Evolutionary conservation across 2,113 vertebrate genomes (phyloP).

Genomic region (Polyodon spathula): DNA sequence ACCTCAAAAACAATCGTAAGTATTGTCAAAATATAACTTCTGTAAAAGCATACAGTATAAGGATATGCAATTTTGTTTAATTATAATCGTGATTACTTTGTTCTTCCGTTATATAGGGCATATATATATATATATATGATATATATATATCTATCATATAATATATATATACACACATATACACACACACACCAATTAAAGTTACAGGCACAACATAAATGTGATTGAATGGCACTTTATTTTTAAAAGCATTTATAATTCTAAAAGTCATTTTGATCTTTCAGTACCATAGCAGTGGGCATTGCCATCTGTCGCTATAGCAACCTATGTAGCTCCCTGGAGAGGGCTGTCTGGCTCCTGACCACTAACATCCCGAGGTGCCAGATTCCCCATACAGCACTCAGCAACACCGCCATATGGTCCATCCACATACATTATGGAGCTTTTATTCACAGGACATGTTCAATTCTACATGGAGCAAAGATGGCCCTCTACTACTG

Average conservation of each 20-base stretch:
- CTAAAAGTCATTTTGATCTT: slow-evolving; percentile 24
- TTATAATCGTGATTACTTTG: no score
- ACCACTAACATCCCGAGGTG: slow-evolving; percentile 58
- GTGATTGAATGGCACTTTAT: not conserved
- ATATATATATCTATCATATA: no score
- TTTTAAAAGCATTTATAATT: not conserved
- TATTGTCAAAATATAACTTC: no score
- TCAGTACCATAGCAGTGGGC: slow-evolving; percentile 40
- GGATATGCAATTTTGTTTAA: no score
- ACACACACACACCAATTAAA: not conserved
- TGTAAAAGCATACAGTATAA: no score
- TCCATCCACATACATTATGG: slow-evolving; percentile 52
- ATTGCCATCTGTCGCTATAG: slow-evolving; percentile 59
- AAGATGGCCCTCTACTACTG: slow-evolving; percentile 17
- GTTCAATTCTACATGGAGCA: slow-evolving; percentile 30
- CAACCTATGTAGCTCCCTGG: slow-evolving; percentile 61
- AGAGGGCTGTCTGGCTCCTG: slow-evolving; percentile 62
- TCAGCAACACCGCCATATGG: slow-evolving; percentile 69
- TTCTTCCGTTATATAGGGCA: no score
- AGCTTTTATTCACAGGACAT: slow-evolving; percentile 19
- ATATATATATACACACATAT: no score
- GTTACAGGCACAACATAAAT: not conserved
- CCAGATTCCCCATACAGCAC: slow-evolving; percentile 66
- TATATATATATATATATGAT: no score
- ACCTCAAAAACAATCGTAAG: no score